Evolutionary conservation across 2,113 vertebrate species (phyloP).

Genomic region (Abramis brama): DNA sequence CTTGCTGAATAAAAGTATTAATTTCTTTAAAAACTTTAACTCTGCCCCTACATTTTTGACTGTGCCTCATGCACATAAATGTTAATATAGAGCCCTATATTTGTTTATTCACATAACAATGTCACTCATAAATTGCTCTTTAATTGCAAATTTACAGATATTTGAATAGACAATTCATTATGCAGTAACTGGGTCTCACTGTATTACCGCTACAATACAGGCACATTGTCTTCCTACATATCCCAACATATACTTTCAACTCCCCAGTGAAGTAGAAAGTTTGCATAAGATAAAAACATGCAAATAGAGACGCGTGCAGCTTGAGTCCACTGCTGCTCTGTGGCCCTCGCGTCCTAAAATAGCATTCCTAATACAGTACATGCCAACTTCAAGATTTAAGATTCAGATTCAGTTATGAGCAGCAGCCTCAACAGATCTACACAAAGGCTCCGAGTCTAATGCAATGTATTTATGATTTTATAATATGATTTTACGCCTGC

Average conservation of each 20-base stretch:
- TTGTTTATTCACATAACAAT: neutral
- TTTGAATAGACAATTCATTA: neutral
- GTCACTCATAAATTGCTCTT: neutral
- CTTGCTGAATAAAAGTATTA: neutral
- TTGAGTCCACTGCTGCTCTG: neutral
- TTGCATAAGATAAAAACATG: conserved; percentile 9
- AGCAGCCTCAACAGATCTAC: neutral
- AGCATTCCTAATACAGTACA: neutral
- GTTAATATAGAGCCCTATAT: neutral
- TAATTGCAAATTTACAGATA: neutral
- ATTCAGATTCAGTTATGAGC: neutral
- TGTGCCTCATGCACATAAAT: neutral
- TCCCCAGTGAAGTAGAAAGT: neutral
- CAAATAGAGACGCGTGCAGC: neutral
- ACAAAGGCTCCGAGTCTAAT: neutral
- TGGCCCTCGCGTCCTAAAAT: neutral
- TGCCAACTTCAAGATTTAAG: conserved; percentile 6
- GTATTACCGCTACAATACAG: neutral
- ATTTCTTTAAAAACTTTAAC: neutral
- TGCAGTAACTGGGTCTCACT: neutral
- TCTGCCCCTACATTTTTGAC: neutral
- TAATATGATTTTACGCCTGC: no score
- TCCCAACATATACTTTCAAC: neutral
- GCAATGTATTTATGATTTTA: neutral
- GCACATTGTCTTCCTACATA: neutral